A percentile compares a stretch with the other conserved stretches of the same genome.
These are phyloP conservation scores for Solenopsis fugax DNA, from an alignment of 1,140 invertebrate genomes.

Conservation along the genomic window DNA sequence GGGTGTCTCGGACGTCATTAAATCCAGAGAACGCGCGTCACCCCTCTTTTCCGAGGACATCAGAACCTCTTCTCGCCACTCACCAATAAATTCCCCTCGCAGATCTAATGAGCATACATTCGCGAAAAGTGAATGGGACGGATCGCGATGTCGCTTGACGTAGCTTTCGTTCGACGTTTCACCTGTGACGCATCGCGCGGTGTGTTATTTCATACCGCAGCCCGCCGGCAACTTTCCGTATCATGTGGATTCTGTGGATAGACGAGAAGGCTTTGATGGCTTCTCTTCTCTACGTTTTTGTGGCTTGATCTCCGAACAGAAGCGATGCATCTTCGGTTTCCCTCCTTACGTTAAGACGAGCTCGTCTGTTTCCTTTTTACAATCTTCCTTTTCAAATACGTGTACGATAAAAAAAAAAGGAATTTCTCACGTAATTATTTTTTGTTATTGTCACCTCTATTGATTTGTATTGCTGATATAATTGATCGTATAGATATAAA, in stretches of 20 bases:
- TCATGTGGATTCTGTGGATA: constrained; percentile 64
- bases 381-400: neutral
- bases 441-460: neutral
- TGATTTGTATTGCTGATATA: neutral
- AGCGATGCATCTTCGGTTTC: constrained; percentile 34
- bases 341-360: constrained; percentile 10
- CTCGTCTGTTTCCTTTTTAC: constrained; percentile 4
- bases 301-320: constrained; percentile 10
- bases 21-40: constrained; percentile 59
- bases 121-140: neutral
- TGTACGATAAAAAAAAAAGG: neutral
- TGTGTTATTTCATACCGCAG: constrained; percentile 74
- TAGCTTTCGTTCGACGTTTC: constrained; percentile 11
- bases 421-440: neutral
- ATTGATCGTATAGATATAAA: neutral
- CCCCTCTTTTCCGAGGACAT: constrained; percentile 1
- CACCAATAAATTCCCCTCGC: constrained; percentile 23
- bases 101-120: constrained; percentile 12
- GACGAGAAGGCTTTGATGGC: constrained; percentile 56
- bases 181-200: constrained; percentile 38
- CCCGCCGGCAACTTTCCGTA: constrained; percentile 66
- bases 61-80: neutral
- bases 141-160: constrained; percentile 7
- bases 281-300: constrained; percentile 62
- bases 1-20: constrained; percentile 73